Percentiles rank a stretch among this genome's conserved stretches.
Conservation (phyloP, 2,888 invertebrate genomes). For the Eristalinus sepulchralis region DNA sequence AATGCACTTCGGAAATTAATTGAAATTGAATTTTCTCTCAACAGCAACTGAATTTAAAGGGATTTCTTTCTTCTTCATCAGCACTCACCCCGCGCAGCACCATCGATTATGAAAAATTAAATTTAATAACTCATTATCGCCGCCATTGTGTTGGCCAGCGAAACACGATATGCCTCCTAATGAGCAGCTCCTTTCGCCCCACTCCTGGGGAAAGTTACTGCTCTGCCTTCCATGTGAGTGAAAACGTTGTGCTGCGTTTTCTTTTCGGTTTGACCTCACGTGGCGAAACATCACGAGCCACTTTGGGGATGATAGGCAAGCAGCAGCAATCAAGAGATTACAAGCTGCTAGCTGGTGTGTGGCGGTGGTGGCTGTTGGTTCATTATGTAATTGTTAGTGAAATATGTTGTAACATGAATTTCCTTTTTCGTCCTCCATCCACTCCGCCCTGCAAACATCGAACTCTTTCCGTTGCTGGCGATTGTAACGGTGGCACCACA, state of each 20-base stretch:
- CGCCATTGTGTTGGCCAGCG: neutral
- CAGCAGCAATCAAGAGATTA: conserved; percentile 11
- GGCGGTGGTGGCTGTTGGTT: neutral
- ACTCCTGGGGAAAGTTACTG: neutral
- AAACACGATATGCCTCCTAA: conserved; percentile 24
- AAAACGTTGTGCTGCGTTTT: neutral
- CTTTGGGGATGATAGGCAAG: neutral
- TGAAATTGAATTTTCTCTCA: conserved; percentile 1
- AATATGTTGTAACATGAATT: conserved; percentile 20
- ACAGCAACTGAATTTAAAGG: neutral
- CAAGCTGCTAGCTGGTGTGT: neutral
- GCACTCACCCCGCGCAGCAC: neutral
- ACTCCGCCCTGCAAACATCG: neutral
- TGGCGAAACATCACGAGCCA: conserved; percentile 6
- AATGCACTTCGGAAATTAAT: conserved; percentile 22
- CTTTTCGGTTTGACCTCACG: neutral
- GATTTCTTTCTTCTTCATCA: neutral
- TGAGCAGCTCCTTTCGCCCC: neutral
- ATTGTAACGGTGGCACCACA: neutral
- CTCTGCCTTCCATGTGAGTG: neutral
- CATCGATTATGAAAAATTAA: conserved; percentile 12
- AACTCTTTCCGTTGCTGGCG: neutral
- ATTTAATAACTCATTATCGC: conserved; percentile 25
- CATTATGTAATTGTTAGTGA: conserved; percentile 21
- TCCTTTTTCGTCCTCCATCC: neutral